These are phyloP conservation scores for Chymomyza caudatula DNA, from an alignment of 2,888 invertebrate species.

Conservation along the genomic window DNA sequence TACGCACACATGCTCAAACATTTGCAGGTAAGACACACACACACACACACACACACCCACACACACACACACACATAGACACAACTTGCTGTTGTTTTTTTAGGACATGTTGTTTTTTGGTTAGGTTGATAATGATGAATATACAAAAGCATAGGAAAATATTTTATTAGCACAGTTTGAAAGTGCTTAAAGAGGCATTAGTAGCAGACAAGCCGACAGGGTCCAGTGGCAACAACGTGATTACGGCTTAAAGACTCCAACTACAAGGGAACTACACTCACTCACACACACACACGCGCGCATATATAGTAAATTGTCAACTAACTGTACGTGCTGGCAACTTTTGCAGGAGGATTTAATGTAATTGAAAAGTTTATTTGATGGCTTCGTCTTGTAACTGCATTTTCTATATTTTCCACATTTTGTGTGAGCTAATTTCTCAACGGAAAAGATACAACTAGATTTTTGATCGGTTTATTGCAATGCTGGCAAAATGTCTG, in stretches of 20 bases:
- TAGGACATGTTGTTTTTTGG: background rate
- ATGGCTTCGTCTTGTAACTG: conserved; percentile 27
- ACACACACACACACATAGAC: conserved; percentile 5
- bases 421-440: too few species aligned
- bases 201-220: conserved; percentile 21
- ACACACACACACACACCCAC: background rate
- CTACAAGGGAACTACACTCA: background rate
- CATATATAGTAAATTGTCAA: conserved; percentile 58
- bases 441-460: too few species aligned
- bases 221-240: conserved; percentile 23
- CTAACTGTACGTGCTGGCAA: conserved; percentile 48
- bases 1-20: conserved; percentile 6
- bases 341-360: conserved; percentile 57
- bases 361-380: conserved; percentile 62
- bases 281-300: conserved; percentile 3
- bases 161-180: conserved; percentile 52
- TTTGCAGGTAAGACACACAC: conserved; percentile 15
- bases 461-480: background rate
- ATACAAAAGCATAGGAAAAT: conserved; percentile 25
- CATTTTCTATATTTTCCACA: conserved; percentile 65
- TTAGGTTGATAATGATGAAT: conserved; percentile 43
- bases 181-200: conserved; percentile 48
- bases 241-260: conserved; percentile 3
- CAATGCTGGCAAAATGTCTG: background rate
- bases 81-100: background rate